These are phyloP conservation scores for Alligator mississippiensis DNA, from an alignment of 2,113 vertebrate species.

Conservation along the genomic window DNA sequence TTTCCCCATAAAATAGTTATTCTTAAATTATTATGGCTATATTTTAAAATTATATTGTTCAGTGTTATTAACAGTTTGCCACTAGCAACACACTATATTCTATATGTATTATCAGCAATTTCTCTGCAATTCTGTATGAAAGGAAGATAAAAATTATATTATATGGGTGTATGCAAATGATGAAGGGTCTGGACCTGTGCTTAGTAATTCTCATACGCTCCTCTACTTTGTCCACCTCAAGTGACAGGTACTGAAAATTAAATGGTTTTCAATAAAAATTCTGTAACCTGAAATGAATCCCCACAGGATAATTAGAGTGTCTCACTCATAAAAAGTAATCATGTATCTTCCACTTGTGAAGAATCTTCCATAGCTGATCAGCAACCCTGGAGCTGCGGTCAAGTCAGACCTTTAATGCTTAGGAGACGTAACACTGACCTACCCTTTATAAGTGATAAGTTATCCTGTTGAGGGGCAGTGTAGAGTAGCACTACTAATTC, in stretches of 20 bases:
- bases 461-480: neutral
- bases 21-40: conserved; percentile 17
- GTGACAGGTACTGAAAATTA: conserved; percentile 77
- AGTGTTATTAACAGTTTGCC: conserved; percentile 43
- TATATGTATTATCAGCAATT: conserved; percentile 45
- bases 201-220: conserved; percentile 68
- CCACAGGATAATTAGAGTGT: conserved; percentile 74
- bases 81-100: conserved; percentile 17
- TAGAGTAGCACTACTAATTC: neutral
- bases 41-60: conserved; percentile 55
- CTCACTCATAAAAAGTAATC: conserved; percentile 76
- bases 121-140: conserved; percentile 34
- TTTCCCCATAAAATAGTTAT: neutral
- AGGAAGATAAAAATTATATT: conserved; percentile 71
- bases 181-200: conserved; percentile 37
- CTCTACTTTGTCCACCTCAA: conserved; percentile 69
- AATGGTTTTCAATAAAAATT: conserved; percentile 78
- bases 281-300: conserved; percentile 76
- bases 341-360: conserved; percentile 57
- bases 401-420: conserved; percentile 57
- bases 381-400: neutral
- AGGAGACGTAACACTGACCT: conserved; percentile 23
- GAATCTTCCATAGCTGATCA: conserved; percentile 49
- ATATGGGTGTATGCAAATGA: conserved; percentile 65
- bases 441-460: neutral